phyloP scores from a whole-genome alignment of 2,888 invertebrate species.

The Prosapia bicincta region DNA sequence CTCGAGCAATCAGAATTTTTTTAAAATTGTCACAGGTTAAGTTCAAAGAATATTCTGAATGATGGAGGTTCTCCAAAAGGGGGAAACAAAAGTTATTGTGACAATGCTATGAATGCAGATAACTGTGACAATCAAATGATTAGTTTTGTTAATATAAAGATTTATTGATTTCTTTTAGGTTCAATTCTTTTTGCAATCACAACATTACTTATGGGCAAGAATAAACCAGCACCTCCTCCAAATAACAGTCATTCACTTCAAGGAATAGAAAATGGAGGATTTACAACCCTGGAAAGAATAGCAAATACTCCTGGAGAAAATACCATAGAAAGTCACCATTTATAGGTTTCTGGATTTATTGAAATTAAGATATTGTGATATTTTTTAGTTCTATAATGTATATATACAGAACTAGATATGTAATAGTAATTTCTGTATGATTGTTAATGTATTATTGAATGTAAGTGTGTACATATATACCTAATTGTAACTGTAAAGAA shows the following conservation, averaged over 20 bases:
- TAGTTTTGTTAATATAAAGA: too few relatives aligned
- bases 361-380: neutral
- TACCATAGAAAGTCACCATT: constrained; percentile 37
- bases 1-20: too few relatives aligned
- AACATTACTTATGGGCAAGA: constrained; percentile 75
- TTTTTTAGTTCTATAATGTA: neutral
- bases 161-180: constrained; percentile 58
- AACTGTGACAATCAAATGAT: too few relatives aligned
- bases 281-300: constrained; percentile 36
- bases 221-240: constrained; percentile 24
- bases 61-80: too few relatives aligned
- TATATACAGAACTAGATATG: neutral
- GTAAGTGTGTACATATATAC: neutral
- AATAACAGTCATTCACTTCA: constrained; percentile 34
- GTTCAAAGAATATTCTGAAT: too few relatives aligned
- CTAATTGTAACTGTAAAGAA: too few relatives aligned
- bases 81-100: too few relatives aligned
- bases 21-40: too few relatives aligned
- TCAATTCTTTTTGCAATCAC: constrained; percentile 77
- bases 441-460: neutral
- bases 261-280: constrained; percentile 41
- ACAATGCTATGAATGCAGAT: too few relatives aligned
- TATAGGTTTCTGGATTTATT: constrained; percentile 21
- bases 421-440: neutral
- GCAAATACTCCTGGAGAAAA: constrained; percentile 25